Base-by-base conservation (phyloP, 2,113 vertebrate species). In the Xiphias gladius region DNA sequence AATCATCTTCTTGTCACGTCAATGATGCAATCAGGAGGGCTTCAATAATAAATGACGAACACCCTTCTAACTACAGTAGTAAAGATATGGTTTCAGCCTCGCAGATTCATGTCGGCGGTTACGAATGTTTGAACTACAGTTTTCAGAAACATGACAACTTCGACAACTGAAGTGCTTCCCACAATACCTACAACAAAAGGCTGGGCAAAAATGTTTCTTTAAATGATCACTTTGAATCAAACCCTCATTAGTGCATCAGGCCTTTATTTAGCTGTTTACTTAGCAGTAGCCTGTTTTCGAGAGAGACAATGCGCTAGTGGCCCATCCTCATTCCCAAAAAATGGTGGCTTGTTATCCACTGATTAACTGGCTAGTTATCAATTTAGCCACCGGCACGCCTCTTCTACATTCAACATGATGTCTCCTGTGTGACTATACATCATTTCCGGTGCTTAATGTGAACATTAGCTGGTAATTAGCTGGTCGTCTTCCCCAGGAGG, bases 391-490 rank as follows among this genome's bases (percentile, higher is more conserved):
- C 6, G 72, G 30, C 39, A 22, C 0, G 0, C 62, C 20, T 32
- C 48, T 17, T 72, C 10, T 0, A 39, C n/a, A 43, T 54, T 67
- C 52, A 54, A 26, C 12, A 37, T 50, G 14, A 32, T 26, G 61
- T 62, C 48, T 70, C 17, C 28, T 41, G 43, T n/a, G 0, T 61
- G 55, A 55, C n/a, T 19, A 48, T 24, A 41, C 22, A 84, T 65
- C 14, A 24, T 48, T 46, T 75, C 24, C 55, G 13, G n/a, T 62
- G 62, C 58, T 64, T 61, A 17, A 74, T 68, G 54, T 67, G 70
- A 63, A 80, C 43, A 73, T 89, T 71, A 35, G 46, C 1, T 32
- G 19, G 19, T 62, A 73, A 74, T n/a, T n/a, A n/a, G n/a, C n/a
- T 24, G 55, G 24, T 5, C 63, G 35, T 62, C 19, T 19, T 11